Conservation (phyloP, 1,140 invertebrate genomes). For the Habropoda laboriosa region DNA sequence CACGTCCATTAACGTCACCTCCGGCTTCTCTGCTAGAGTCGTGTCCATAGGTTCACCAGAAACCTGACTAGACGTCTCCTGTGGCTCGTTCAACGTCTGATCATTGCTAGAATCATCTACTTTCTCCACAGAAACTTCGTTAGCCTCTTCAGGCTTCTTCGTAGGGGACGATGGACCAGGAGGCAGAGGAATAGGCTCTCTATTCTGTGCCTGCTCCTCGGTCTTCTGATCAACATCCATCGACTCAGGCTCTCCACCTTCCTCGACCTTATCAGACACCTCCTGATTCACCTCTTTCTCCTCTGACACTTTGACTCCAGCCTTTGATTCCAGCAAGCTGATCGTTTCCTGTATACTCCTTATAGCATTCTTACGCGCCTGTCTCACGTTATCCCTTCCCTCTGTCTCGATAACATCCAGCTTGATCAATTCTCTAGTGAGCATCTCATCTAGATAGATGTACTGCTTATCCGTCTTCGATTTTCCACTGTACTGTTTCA, state of each 20-base stretch:
- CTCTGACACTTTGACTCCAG: constrained; percentile 63
- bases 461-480: constrained; percentile 92
- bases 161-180: constrained; percentile 55
- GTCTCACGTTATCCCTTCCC: constrained; percentile 93
- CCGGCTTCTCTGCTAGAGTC: neutral
- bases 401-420: constrained; percentile 96
- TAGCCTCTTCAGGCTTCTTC: constrained; percentile 22
- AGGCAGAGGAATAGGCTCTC: constrained; percentile 62
- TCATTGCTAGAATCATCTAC: neutral
- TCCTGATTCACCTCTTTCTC: neutral
- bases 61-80: neutral
- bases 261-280: neutral
- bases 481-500: constrained; percentile 89
- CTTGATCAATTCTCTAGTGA: constrained; percentile 94
- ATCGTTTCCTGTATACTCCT: constrained; percentile 93
- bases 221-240: constrained; percentile 43
- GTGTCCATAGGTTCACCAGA: neutral
- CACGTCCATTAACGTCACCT: neutral
- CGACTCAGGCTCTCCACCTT: neutral
- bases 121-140: neutral
- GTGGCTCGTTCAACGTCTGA: neutral
- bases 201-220: constrained; percentile 5
- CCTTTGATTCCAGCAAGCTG: constrained; percentile 89
- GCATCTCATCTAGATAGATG: constrained; percentile 95
- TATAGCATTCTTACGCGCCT: constrained; percentile 93